These are phyloP conservation scores for Trididemnum nubilum DNA, from an alignment of 23 tunicate genomes.

Conservation along the genomic window DNA sequence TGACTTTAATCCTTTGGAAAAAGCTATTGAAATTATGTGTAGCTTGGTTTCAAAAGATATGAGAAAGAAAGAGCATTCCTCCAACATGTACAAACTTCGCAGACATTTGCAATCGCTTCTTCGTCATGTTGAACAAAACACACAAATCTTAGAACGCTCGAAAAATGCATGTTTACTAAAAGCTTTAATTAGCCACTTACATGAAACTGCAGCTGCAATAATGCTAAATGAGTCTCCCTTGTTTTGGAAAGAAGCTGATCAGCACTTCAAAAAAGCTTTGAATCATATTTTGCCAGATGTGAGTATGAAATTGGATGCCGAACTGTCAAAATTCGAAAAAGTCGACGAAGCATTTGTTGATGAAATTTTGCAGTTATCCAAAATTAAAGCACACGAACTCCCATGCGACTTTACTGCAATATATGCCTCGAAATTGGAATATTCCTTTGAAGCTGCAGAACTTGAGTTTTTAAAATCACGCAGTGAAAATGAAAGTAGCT, in stretches of 20 bases:
- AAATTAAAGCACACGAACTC: slow-evolving; percentile 2
- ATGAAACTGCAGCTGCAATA: slow-evolving; percentile 49
- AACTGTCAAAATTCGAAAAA: neutral
- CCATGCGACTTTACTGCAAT: slow-evolving; percentile 17
- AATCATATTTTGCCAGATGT: slow-evolving; percentile 19
- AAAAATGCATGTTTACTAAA: neutral
- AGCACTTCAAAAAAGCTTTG: slow-evolving; percentile 27
- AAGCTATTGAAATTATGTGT: slow-evolving; percentile 30
- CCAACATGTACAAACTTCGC: slow-evolving; percentile 25
- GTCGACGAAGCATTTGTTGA: slow-evolving; percentile 16
- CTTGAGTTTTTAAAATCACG: slow-evolving; percentile 37
- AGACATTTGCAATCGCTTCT: slow-evolving; percentile 36
- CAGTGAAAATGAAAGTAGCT: slow-evolving; percentile 3
- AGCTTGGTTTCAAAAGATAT: slow-evolving; percentile 49
- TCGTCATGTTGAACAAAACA: neutral
- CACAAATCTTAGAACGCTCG: neutral
- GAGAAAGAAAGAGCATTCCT: slow-evolving; percentile 15
- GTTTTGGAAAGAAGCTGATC: neutral
- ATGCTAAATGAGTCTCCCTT: slow-evolving; percentile 10
- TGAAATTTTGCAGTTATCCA: slow-evolving; percentile 3
- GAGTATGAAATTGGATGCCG: neutral
- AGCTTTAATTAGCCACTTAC: slow-evolving; percentile 33
- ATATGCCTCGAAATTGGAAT: slow-evolving; percentile 12
- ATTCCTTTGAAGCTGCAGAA: slow-evolving; percentile 14
- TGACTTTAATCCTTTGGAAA: slow-evolving; percentile 18